A percentile compares a stretch with the other conserved stretches of the same genome.
Conservation (phyloP, 2,113 vertebrate genomes). For the Eolophus roseicapilla region DNA sequence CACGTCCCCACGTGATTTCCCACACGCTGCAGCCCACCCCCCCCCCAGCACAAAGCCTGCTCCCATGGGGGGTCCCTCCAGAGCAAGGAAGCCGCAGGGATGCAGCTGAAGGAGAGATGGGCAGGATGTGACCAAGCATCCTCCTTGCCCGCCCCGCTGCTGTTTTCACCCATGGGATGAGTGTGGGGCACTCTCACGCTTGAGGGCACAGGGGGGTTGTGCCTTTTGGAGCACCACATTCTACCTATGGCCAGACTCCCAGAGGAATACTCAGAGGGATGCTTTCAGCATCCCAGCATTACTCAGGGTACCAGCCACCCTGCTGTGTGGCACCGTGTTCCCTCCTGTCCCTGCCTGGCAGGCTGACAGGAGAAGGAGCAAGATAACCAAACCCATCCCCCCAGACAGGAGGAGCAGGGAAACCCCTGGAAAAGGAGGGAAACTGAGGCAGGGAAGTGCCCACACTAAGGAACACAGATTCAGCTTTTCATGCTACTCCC, state of each 20-base stretch:
- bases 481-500: background rate
- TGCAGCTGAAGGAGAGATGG: background rate
- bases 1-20: slow-evolving; percentile 17
- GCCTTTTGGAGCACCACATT: background rate
- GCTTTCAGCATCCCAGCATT: background rate
- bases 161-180: background rate
- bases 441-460: background rate
- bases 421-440: background rate
- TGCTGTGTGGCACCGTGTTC: accelerated
- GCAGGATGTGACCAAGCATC: background rate
- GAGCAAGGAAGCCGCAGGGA: background rate
- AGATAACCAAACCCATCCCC: accelerated
- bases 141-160: accelerated
- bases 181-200: background rate
- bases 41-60: background rate
- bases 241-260: background rate
- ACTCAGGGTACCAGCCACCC: background rate
- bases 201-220: background rate
- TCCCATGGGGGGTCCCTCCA: background rate
- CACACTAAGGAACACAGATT: background rate
- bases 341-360: background rate
- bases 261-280: background rate
- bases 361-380: accelerated
- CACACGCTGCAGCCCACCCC: background rate
- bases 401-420: background rate